These are phyloP conservation scores for Laupala kohalensis DNA, from an alignment of 1,140 invertebrate species.

Conservation along the genomic window DNA sequence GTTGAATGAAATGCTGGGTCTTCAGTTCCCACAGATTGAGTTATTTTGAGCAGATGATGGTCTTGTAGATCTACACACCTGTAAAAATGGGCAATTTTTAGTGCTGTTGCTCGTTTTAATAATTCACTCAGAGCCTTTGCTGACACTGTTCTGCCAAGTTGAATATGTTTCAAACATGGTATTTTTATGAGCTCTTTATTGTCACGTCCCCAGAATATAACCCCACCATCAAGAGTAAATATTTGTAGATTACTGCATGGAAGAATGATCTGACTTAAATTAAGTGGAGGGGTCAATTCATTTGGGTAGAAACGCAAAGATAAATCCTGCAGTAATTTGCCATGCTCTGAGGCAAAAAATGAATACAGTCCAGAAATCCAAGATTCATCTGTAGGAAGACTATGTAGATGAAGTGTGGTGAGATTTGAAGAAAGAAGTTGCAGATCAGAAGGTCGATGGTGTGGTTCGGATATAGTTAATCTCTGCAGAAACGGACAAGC, in stretches of 20 bases:
- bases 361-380: conserved; percentile 31
- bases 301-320: conserved; percentile 25
- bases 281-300: conserved; percentile 24
- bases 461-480: conserved; percentile 30
- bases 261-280: conserved; percentile 27
- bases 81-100: conserved; percentile 29
- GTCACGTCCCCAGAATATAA: conserved; percentile 26
- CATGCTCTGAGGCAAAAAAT: conserved; percentile 28
- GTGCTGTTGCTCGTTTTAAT: conserved; percentile 26
- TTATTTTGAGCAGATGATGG: conserved; percentile 24
- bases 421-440: conserved; percentile 26
- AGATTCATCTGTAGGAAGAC: conserved; percentile 25
- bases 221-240: conserved; percentile 27
- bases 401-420: conserved; percentile 30
- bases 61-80: conserved; percentile 31
- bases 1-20: conserved; percentile 14
- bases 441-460: conserved; percentile 30
- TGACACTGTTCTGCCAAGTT: conserved; percentile 28
- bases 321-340: conserved; percentile 26
- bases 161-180: conserved; percentile 25
- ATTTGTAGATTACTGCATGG: conserved; percentile 27
- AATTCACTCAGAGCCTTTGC: conserved; percentile 27
- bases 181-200: conserved; percentile 12
- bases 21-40: conserved; percentile 14
- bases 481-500: conserved; percentile 30